These are phyloP conservation scores for Euclidia mi DNA, from an alignment of 2,888 invertebrate species.

Conservation along the genomic window DNA sequence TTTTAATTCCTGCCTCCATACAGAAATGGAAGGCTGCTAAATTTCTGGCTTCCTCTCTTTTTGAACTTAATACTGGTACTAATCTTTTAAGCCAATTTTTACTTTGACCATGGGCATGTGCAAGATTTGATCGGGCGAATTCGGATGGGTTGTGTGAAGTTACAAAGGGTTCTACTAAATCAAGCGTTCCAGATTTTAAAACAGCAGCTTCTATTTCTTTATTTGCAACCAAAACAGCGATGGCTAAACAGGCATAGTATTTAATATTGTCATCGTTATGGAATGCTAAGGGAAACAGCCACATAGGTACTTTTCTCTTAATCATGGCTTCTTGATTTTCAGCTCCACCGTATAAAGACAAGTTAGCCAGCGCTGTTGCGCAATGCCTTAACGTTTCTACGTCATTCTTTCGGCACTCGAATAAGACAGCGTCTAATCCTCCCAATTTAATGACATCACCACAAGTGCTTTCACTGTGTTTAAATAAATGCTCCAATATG, in stretches of 20 bases:
- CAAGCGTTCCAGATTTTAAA: slow-evolving; percentile 98
- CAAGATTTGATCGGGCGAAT: slow-evolving; percentile 97
- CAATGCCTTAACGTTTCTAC: slow-evolving; percentile 98
- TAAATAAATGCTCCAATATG: slow-evolving; percentile 97
- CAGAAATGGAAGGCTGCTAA: slow-evolving; percentile 99
- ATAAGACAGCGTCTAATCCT: slow-evolving; percentile 98
- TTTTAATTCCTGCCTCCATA: slow-evolving; percentile 99
- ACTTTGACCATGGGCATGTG: slow-evolving; percentile 98
- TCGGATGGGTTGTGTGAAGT: slow-evolving; percentile 98
- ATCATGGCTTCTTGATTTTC: slow-evolving; percentile 99
- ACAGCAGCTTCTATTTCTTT: slow-evolving; percentile 99
- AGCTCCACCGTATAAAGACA: slow-evolving; percentile 98
- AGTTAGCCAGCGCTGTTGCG: slow-evolving; percentile 98
- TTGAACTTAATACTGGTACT: slow-evolving; percentile 98
- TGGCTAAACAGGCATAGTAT: slow-evolving; percentile 99
- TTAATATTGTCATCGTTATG: slow-evolving; percentile 99
- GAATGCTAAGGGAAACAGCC: slow-evolving; percentile 99
- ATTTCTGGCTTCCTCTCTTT: slow-evolving; percentile 98
- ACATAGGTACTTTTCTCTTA: slow-evolving; percentile 97
- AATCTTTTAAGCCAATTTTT: slow-evolving; percentile 98
- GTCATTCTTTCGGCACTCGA: slow-evolving; percentile 98
- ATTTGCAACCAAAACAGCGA: slow-evolving; percentile 98
- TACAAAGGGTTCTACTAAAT: slow-evolving; percentile 99
- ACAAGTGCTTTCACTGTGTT: slow-evolving; percentile 98
- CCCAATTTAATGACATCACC: slow-evolving; percentile 97